A percentile compares a stretch with the other conserved stretches of the same genome.
Conservation (phyloP, 2,797 vertebrate species). For the Alca torda region DNA sequence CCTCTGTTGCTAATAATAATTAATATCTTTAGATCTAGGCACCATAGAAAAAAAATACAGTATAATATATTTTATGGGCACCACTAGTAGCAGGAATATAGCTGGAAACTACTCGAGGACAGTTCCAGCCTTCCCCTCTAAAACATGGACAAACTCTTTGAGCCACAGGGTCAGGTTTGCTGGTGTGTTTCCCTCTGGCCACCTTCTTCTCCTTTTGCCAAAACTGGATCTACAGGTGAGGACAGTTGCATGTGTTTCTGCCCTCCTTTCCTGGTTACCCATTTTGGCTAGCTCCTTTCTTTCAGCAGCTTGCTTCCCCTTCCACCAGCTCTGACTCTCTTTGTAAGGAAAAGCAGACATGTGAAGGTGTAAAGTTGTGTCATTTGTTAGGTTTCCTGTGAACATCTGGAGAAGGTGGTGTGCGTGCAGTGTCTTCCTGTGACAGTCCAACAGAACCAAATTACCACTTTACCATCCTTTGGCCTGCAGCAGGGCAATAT, state of each 20-base stretch:
- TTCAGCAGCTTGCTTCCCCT: background rate
- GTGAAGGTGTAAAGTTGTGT: background rate
- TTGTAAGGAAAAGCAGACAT: background rate
- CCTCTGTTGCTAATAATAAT: background rate
- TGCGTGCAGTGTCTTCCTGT: background rate
- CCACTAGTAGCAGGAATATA: background rate
- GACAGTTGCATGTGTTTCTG: rapidly evolving
- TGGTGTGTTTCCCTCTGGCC: background rate
- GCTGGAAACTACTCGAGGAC: background rate
- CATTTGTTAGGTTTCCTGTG: background rate
- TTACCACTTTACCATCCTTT: background rate
- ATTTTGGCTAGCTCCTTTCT: background rate
- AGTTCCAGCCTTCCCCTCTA: background rate
- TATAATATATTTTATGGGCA: background rate
- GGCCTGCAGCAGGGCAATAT: background rate
- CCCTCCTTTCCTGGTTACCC: background rate
- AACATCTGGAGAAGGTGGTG: background rate
- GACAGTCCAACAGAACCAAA: background rate
- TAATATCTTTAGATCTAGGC: background rate
- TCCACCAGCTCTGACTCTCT: background rate
- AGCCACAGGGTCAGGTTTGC: background rate
- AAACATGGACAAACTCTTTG: background rate
- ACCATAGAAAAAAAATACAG: background rate
- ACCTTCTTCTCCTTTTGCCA: background rate
- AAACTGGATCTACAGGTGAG: background rate